Evolutionary conservation across 1,140 invertebrate species (phyloP).

Genomic region (Neodiprion virginianus): DNA sequence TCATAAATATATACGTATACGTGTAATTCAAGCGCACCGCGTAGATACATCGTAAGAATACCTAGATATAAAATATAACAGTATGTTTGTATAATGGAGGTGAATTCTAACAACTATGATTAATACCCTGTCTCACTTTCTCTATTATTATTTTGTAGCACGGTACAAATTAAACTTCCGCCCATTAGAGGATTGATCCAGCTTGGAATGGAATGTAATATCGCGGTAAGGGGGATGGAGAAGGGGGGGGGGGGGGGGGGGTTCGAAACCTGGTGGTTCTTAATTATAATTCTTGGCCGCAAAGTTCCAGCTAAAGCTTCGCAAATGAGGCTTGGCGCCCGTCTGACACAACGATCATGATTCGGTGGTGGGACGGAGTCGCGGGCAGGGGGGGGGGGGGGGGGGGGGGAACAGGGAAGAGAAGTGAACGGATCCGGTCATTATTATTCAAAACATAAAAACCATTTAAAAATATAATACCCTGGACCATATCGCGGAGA

Average conservation of each 20-base stretch:
- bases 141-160: conserved; percentile 46
- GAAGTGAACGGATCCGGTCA: conserved; percentile 22
- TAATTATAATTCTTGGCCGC: conserved; percentile 60
- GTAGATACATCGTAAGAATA: too few species aligned
- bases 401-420: not conserved
- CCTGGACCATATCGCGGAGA: conserved; percentile 26
- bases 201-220: conserved; percentile 57
- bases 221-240: conserved; percentile 30
- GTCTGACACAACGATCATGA: conserved; percentile 53
- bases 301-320: conserved; percentile 53
- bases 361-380: conserved; percentile 22
- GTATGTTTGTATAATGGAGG: too few species aligned
- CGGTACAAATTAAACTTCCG: conserved; percentile 51
- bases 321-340: conserved; percentile 53
- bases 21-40: too few species aligned
- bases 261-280: conserved; percentile 46
- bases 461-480: conserved; percentile 64
- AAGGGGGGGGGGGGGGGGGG: conserved; percentile 12
- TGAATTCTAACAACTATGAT: not conserved
- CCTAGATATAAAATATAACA: too few species aligned
- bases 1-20: too few species aligned
- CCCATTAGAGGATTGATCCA: conserved; percentile 57
- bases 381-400: conserved; percentile 4
- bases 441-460: conserved; percentile 63
- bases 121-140: conserved; percentile 13